phyloP scores from a whole-genome alignment of 2,888 invertebrate genomes.

The Parascotia fuliginaria region DNA sequence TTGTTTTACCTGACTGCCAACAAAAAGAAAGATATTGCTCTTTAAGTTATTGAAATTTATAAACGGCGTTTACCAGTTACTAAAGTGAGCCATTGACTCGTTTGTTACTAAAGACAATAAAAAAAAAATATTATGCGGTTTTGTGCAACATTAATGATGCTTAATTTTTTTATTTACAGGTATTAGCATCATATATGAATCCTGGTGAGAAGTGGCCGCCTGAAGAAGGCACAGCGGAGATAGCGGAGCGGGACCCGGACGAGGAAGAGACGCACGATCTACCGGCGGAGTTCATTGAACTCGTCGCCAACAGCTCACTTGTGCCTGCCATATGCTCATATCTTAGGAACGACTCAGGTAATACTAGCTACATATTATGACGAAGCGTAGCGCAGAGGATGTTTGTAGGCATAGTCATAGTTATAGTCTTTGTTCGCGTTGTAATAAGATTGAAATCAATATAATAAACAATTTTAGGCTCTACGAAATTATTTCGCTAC shows the following conservation, averaged over 20 bases:
- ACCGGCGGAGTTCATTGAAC: slow-evolving; percentile 90
- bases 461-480: too few relatives aligned
- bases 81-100: too few relatives aligned
- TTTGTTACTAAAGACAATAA: too few relatives aligned
- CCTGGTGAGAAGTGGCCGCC: slow-evolving; percentile 87
- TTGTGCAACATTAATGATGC: too few relatives aligned
- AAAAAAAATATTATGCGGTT: too few relatives aligned
- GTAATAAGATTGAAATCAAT: too few relatives aligned
- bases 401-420: too few relatives aligned
- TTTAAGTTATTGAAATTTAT: too few relatives aligned
- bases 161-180: slow-evolving; percentile 71
- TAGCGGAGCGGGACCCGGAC: slow-evolving; percentile 57
- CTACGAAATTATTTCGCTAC: too few relatives aligned
- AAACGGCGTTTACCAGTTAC: too few relatives aligned
- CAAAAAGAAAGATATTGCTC: not conserved
- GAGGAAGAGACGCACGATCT: slow-evolving; percentile 73
- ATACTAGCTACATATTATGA: not conserved
- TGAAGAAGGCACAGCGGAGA: slow-evolving; percentile 75
- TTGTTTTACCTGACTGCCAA: not conserved
- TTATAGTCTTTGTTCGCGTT: too few relatives aligned
- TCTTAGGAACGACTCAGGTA: slow-evolving; percentile 95
- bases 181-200: slow-evolving; percentile 95
- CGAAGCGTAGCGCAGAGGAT: too few relatives aligned
- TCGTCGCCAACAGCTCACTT: slow-evolving; percentile 93
- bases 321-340: slow-evolving; percentile 96